A percentile compares a stretch with the other conserved stretches of the same genome.
phyloP scores from a whole-genome alignment of 1,140 invertebrate genomes.

The Leptoteleia sp. region DNA sequence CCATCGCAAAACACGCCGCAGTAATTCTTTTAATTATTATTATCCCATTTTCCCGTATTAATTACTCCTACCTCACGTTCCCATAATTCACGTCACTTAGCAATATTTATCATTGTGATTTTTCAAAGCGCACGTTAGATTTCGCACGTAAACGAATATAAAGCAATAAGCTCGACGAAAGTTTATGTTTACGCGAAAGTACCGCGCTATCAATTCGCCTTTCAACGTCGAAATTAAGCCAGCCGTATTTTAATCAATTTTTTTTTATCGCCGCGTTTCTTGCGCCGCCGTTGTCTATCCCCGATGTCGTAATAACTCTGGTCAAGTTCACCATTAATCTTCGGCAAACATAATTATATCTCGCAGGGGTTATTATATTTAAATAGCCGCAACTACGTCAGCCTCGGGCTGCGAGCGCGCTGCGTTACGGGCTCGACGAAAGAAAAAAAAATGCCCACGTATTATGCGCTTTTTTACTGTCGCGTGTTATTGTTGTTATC shows the following conservation, averaged over 20 bases:
- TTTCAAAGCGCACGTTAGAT: constrained; percentile 5
- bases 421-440: constrained; percentile 15
- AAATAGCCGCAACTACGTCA: constrained; percentile 52
- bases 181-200: constrained; percentile 31
- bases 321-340: constrained; percentile 66
- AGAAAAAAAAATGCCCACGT: constrained; percentile 11
- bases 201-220: constrained; percentile 26
- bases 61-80: too few species aligned
- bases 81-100: too few species aligned
- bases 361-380: constrained; percentile 59
- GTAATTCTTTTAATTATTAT: too few species aligned
- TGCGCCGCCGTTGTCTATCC: constrained; percentile 40
- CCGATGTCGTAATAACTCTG: constrained; percentile 52
- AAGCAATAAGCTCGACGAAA: constrained; percentile 30
- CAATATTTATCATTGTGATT: too few species aligned
- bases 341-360: constrained; percentile 59
- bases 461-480: constrained; percentile 21
- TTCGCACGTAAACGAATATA: constrained; percentile 14
- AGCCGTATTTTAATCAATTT: constrained; percentile 58
- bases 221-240: constrained; percentile 47
- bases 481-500: constrained; percentile 40
- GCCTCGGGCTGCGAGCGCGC: constrained; percentile 22
- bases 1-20: too few species aligned
- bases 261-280: constrained; percentile 50
- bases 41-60: too few species aligned